A percentile compares a stretch with the other conserved stretches of the same genome.
Conservation (phyloP, 2,888 invertebrate genomes). For the Cryptocephalus primarius region DNA sequence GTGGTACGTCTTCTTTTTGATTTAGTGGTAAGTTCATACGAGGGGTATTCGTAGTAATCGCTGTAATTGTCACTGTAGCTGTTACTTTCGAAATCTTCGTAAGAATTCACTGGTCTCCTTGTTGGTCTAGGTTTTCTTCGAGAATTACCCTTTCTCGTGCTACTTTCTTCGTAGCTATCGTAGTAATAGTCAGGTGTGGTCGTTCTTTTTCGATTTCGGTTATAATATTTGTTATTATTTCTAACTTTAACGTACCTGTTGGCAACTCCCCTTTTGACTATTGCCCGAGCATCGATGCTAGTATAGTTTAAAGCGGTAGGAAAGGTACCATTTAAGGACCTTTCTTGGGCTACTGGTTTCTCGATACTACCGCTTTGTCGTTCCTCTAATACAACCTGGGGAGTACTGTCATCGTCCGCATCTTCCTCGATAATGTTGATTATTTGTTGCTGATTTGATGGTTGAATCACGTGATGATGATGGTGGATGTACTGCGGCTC, state of each 20-base stretch:
- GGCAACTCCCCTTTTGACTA: constrained; percentile 13
- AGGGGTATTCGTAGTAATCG: constrained; percentile 16
- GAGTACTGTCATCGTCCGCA: constrained; percentile 7
- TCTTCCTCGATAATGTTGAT: constrained; percentile 11
- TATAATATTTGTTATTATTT: constrained; percentile 11
- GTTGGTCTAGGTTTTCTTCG: constrained; percentile 5
- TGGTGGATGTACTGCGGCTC: constrained; percentile 14
- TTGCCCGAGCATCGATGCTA: background rate
- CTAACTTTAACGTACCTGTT: constrained; percentile 8
- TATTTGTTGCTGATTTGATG: constrained; percentile 12
- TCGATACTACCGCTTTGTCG: too few relatives aligned
- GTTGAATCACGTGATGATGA: constrained; percentile 9
- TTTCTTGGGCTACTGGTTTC: too few relatives aligned
- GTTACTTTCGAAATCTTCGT: constrained; percentile 16
- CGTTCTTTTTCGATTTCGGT: constrained; percentile 8
- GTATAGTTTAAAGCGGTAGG: background rate
- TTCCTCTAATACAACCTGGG: constrained; percentile 1
- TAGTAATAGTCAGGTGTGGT: constrained; percentile 17
- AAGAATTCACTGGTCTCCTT: constrained; percentile 13
- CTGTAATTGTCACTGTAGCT: constrained; percentile 10
- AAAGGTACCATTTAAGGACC: too few relatives aligned
- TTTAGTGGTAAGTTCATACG: constrained; percentile 16
- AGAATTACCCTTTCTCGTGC: constrained; percentile 11
- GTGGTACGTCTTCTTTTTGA: constrained; percentile 11
- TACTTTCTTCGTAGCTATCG: constrained; percentile 21